These are phyloP conservation scores for Condylostylus longicornis DNA, from an alignment of 1,140 invertebrate species.

Conservation along the genomic window DNA sequence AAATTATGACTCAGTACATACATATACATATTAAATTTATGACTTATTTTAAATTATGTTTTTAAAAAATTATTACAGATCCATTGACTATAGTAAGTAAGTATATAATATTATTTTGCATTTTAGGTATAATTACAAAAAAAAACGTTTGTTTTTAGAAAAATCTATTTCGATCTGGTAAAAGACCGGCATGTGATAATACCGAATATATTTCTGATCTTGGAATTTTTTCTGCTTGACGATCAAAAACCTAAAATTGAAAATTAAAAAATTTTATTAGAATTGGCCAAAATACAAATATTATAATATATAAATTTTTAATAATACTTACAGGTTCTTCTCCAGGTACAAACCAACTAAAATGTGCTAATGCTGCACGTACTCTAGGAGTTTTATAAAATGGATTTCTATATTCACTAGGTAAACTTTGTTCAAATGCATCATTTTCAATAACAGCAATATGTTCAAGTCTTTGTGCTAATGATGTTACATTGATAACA, in stretches of 20 bases:
- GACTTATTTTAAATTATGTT: neutral
- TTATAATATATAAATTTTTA: neutral
- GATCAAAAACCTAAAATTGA: constrained; percentile 33
- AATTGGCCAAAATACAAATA: too few relatives aligned
- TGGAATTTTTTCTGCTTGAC: constrained; percentile 40
- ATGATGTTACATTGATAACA: too few relatives aligned
- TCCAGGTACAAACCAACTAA: constrained; percentile 40
- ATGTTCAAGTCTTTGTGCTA: constrained; percentile 25
- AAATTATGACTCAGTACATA: too few relatives aligned
- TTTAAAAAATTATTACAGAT: neutral
- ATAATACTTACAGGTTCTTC: constrained; percentile 35
- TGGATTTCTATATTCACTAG: constrained; percentile 30
- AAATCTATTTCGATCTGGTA: constrained; percentile 26
- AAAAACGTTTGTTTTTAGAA: constrained; percentile 1
- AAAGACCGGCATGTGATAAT: constrained; percentile 41
- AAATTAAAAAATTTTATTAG: neutral
- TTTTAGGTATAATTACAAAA: too few relatives aligned
- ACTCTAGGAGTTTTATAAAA: constrained; percentile 34
- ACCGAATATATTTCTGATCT: constrained; percentile 43
- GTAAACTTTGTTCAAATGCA: constrained; percentile 28
- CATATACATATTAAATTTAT: too few relatives aligned
- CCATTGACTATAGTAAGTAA: too few relatives aligned
- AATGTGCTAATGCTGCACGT: constrained; percentile 33
- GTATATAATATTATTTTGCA: too few relatives aligned
- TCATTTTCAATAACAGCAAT: constrained; percentile 31